Percentiles rank a stretch among this genome's conserved stretches.
These are phyloP conservation scores for Cephus pygmeus DNA, from an alignment of 2,888 invertebrate species.

Conservation along the genomic window DNA sequence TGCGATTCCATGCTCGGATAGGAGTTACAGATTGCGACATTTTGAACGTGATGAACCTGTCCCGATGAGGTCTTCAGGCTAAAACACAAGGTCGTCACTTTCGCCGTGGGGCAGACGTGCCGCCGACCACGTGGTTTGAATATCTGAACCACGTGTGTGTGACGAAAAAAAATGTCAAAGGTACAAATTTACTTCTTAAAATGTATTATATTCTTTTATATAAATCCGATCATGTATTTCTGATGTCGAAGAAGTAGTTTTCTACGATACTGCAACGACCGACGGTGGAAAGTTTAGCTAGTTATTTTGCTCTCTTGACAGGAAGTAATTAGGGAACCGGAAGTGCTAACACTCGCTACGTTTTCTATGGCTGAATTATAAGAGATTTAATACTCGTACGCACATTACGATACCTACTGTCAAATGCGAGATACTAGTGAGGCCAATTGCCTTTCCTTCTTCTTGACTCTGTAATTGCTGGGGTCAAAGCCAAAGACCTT, in stretches of 20 bases:
- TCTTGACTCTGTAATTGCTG: constrained; percentile 28
- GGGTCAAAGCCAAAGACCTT: constrained; percentile 25
- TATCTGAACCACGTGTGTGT: neutral
- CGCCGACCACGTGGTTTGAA: neutral
- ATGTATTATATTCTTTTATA: neutral
- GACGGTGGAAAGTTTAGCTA: constrained; percentile 4
- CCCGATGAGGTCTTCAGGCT: constrained; percentile 27
- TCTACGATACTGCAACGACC: constrained; percentile 16
- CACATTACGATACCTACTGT: neutral
- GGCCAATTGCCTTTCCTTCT: constrained; percentile 26
- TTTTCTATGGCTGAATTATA: neutral
- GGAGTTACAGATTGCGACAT: constrained; percentile 42
- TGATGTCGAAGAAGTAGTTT: constrained; percentile 25
- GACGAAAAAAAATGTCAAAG: neutral
- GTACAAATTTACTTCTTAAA: neutral
- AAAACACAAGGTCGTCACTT: constrained; percentile 35
- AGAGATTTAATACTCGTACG: neutral
- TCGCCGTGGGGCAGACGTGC: constrained; percentile 24
- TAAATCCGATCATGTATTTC: constrained; percentile 20
- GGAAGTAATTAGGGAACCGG: neutral
- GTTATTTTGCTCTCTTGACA: neutral
- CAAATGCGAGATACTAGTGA: constrained; percentile 19
- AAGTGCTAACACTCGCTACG: neutral
- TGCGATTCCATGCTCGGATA: constrained; percentile 13
- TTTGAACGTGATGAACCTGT: constrained; percentile 25